Evolutionary conservation across 2,888 invertebrate species (phyloP).

Genomic region (Eutolmus rufibarbis): DNA sequence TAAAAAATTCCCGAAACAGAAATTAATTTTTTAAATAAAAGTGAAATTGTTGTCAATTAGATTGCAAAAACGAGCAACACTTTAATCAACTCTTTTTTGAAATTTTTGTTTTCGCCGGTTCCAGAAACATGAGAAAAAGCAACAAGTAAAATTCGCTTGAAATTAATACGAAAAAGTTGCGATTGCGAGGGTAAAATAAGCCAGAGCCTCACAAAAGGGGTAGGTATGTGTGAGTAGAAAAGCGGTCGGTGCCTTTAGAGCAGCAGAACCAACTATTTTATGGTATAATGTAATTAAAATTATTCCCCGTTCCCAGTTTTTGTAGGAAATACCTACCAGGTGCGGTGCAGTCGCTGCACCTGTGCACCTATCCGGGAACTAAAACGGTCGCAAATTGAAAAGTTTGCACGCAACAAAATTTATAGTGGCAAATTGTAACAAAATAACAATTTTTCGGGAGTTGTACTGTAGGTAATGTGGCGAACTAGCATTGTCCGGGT

Average conservation of each 20-base stretch:
- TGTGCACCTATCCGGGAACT: neutral
- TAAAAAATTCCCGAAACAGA: neutral
- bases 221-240: neutral
- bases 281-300: neutral
- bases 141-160: neutral
- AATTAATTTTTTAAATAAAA: neutral
- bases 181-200: neutral
- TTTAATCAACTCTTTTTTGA: neutral
- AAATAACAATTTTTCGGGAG: neutral
- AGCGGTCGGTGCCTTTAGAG: neutral
- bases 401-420: slow-evolving; percentile 15
- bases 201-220: neutral
- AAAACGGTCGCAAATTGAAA: neutral
- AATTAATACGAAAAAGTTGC: neutral
- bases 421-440: neutral
- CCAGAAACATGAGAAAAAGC: no score
- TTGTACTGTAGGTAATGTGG: neutral
- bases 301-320: neutral
- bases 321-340: neutral
- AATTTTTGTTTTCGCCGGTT: neutral
- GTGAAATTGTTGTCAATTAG: neutral
- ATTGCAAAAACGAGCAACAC: neutral
- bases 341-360: neutral
- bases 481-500: neutral
- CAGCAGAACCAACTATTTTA: neutral